Base-by-base conservation (phyloP, 2,888 invertebrate genomes). In the Tenthredo mesomela region DNA sequence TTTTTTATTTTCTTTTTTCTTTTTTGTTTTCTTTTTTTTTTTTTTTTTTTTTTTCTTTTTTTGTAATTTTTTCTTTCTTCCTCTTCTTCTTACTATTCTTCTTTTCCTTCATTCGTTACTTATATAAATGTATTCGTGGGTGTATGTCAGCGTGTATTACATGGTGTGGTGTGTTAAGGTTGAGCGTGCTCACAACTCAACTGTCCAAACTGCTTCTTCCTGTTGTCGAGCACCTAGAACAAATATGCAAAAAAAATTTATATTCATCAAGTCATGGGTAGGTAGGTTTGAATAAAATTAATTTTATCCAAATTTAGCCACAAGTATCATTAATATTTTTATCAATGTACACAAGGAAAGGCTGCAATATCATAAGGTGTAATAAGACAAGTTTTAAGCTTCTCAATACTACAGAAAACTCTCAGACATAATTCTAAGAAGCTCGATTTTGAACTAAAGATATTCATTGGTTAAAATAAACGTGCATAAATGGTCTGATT, bases 101-200 rank as follows among this genome's bases (percentile, higher is more conserved):
- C 87, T 88, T 88, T 78, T 87, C 86, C 85, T 67, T 87, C 86
- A 88, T 89, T 89, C 88, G 89, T 90, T 89, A 89, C 88, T 89
- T 85, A 88, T 90, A 89, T 89, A 91, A 89, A 85, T 89, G 88
- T 90, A 90, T 90, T 89, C 89, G 87, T 89, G 89, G 88, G 87
- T 88, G 88, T 90, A 89, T 90, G 89, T 90, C 89, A 90, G 87
- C 89, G 89, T 90, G 89, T 89, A 88, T 90, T 91, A 90, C 88
- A 85, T 84, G 37, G 85, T 84, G 61, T 84, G 37, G 85, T 84
- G 61, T 84, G 77, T 86, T 65, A 85, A 88, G 88, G 88, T 88
- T 89, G 89, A 88, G 87, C 88, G 54, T 87, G 87, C 87, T 88
- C 84, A 87, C 86, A 86, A 90, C 88, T 88, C 86, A 87, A 88